Percentiles rank a stretch among this genome's conserved stretches.
phyloP scores from a whole-genome alignment of 1,140 invertebrate genomes.

The Magallana ariakensis region DNA sequence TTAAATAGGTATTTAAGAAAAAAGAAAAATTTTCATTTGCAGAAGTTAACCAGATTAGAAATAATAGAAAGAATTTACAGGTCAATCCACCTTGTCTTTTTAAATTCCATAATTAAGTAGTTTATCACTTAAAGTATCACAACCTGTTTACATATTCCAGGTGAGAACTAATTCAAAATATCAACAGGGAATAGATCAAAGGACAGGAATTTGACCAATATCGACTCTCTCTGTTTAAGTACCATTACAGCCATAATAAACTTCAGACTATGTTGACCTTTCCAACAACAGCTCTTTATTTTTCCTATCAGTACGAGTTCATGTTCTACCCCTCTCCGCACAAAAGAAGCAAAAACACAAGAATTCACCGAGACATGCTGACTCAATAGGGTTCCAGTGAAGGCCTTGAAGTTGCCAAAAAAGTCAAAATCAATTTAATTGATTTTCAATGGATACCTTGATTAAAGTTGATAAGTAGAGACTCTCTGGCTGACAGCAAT shows the following conservation, averaged over 20 bases:
- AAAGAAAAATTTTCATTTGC: too few species aligned
- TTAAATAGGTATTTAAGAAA: neutral
- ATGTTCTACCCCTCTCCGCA: neutral
- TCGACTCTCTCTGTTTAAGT: neutral
- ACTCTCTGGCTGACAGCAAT: neutral
- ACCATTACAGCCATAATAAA: neutral
- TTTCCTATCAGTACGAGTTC: neutral
- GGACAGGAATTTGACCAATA: neutral
- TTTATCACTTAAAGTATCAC: neutral
- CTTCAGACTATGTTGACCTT: neutral
- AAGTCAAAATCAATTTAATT: neutral
- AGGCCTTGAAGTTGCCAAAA: constrained; percentile 13
- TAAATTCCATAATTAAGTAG: neutral
- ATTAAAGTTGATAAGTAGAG: constrained; percentile 2
- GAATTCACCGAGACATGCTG: constrained; percentile 2
- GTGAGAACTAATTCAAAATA: constrained; percentile 8
- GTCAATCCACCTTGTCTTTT: neutral
- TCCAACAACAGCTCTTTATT: neutral
- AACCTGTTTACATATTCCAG: neutral
- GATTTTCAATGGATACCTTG: constrained; percentile 22
- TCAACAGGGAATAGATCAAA: constrained; percentile 31
- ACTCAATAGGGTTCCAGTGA: neutral
- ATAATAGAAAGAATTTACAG: constrained; percentile 1
- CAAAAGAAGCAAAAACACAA: neutral
- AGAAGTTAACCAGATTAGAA: neutral